These are phyloP conservation scores for Deroplatys truncata DNA, from an alignment of 2,888 invertebrate genomes.

Conservation along the genomic window DNA sequence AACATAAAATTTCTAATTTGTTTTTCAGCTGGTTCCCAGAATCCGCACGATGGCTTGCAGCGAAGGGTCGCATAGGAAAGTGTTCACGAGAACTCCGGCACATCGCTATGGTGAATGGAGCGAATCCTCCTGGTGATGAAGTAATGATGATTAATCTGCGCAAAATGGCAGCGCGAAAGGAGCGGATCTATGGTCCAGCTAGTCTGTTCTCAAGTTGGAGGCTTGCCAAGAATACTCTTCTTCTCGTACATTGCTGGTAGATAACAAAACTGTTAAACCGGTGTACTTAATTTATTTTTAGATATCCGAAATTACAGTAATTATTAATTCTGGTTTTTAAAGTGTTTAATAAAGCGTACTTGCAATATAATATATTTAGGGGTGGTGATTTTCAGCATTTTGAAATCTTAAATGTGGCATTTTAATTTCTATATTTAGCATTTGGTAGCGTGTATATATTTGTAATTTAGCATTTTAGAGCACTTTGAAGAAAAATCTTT, in stretches of 20 bases:
- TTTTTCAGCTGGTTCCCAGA: constrained; percentile 54
- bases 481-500: too few species aligned
- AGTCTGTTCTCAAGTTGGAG: constrained; percentile 55
- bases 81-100: constrained; percentile 50
- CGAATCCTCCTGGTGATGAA: constrained; percentile 45
- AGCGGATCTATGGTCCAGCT: constrained; percentile 51
- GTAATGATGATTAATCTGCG: constrained; percentile 39
- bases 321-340: too few species aligned
- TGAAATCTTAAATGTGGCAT: too few species aligned
- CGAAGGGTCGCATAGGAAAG: constrained; percentile 48
- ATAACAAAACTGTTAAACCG: constrained; percentile 19
- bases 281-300: too few species aligned
- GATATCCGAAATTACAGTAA: too few species aligned
- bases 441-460: too few species aligned
- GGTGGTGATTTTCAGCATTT: too few species aligned
- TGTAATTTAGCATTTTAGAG: too few species aligned
- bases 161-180: constrained; percentile 37
- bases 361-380: too few species aligned
- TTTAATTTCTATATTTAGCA: too few species aligned
- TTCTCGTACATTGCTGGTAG: constrained; percentile 55
- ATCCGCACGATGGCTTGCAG: constrained; percentile 61
- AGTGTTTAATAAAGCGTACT: too few species aligned
- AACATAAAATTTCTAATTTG: neutral
- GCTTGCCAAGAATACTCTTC: constrained; percentile 52
- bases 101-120: constrained; percentile 55